phyloP scores from a whole-genome alignment of 2,113 vertebrate species.

The Chroicocephalus ridibundus region DNA sequence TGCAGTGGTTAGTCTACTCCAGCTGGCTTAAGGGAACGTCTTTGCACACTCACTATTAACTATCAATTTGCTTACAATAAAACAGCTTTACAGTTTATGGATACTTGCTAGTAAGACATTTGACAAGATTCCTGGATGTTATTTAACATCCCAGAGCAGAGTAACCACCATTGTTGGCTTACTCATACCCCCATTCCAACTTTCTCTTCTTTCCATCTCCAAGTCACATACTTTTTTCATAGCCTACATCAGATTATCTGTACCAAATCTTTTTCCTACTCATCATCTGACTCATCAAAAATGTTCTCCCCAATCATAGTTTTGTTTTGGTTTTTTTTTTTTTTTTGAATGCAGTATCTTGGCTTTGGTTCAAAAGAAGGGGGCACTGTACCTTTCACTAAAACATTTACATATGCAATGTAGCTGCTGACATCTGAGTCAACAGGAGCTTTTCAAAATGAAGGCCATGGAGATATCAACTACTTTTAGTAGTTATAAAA shows the following conservation, averaged over 20 bases:
- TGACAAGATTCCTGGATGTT: not conserved
- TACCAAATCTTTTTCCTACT: not conserved
- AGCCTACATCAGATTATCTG: not conserved
- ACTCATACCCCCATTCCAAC: not conserved
- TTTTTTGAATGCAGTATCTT: not conserved
- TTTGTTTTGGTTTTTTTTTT: no score
- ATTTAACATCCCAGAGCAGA: not conserved
- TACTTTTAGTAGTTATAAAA: not conserved
- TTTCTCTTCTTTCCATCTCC: not conserved
- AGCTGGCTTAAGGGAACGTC: not conserved
- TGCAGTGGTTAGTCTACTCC: not conserved
- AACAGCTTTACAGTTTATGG: not conserved
- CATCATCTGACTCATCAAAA: not conserved
- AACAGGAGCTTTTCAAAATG: not conserved
- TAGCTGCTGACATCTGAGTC: not conserved
- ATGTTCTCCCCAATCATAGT: fast-evolving
- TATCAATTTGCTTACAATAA: not conserved
- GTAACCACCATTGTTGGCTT: not conserved
- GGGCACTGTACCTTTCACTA: not conserved
- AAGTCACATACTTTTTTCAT: not conserved
- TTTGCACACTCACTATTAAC: not conserved
- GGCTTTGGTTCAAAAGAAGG: not conserved
- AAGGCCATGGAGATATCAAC: not conserved
- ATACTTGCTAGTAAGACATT: not conserved
- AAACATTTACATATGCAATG: not conserved